Percentiles rank a stretch among this genome's conserved stretches.
phyloP scores from a whole-genome alignment of 1,140 invertebrate species.

The Drosophila kikkawai region DNA sequence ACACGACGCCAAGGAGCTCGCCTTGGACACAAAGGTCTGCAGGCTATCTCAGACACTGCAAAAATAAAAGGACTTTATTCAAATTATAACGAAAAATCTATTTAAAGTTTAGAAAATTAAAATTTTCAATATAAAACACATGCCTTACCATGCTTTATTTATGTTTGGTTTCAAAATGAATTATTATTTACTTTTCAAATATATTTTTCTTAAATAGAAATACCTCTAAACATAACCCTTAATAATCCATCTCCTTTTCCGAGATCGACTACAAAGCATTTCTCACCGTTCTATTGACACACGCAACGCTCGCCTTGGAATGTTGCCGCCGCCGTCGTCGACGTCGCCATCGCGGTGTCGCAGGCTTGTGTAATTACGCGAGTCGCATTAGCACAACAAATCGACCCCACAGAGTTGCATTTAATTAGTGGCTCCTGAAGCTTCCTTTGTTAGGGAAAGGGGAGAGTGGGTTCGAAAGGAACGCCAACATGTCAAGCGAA shows the following conservation, averaged over 20 bases:
- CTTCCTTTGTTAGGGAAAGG: neutral
- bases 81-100: too few relatives aligned
- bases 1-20: slow-evolving; percentile 69
- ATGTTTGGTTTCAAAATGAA: rapidly evolving
- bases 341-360: slow-evolving; percentile 44
- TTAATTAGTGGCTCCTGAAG: slow-evolving; percentile 65
- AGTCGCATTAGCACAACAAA: slow-evolving; percentile 77
- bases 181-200: neutral
- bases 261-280: slow-evolving; percentile 54
- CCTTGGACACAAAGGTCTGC: slow-evolving; percentile 27
- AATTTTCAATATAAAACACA: too few relatives aligned
- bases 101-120: too few relatives aligned
- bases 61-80: neutral
- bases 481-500: slow-evolving; percentile 60
- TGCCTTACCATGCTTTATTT: too few relatives aligned
- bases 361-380: slow-evolving; percentile 67
- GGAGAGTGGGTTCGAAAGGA: slow-evolving; percentile 6
- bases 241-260: neutral
- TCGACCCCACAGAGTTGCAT: slow-evolving; percentile 73
- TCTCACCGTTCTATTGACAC: slow-evolving; percentile 74
- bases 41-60: slow-evolving; percentile 1
- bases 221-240: rapidly evolving
- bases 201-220: neutral
- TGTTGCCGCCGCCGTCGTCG: slow-evolving; percentile 52
- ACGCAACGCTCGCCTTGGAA: slow-evolving; percentile 74